Evolutionary conservation across 2,797 vertebrate species (phyloP).

Genomic region (Diplodus sargus): DNA sequence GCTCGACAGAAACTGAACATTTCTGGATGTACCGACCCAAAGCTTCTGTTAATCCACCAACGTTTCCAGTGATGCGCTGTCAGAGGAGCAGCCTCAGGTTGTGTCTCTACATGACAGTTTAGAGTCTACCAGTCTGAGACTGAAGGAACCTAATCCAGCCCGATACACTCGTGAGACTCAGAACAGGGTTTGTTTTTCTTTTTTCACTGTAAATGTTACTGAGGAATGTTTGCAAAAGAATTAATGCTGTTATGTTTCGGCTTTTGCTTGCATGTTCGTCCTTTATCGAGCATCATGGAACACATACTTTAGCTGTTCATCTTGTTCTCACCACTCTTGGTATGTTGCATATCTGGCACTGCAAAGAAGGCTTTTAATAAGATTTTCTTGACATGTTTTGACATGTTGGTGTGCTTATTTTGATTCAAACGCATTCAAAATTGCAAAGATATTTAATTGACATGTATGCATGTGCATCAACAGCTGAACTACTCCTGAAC

Average conservation of each 20-base stretch:
- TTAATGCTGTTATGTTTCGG: background rate
- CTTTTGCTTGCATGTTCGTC: background rate
- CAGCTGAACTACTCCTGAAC: too few species aligned
- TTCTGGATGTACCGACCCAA: slow-evolving; percentile 5
- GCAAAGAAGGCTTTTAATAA: background rate
- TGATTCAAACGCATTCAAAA: too few species aligned
- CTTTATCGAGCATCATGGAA: background rate
- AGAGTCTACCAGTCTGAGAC: slow-evolving; percentile 9
- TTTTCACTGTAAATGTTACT: background rate
- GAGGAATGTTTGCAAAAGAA: too few species aligned
- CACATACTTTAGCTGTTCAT: background rate
- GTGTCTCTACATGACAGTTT: slow-evolving; percentile 22
- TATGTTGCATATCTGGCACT: background rate
- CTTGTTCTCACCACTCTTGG: background rate
- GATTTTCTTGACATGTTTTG: background rate
- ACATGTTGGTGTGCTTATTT: too few species aligned
- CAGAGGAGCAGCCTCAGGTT: slow-evolving; percentile 28
- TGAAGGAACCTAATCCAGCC: slow-evolving; percentile 8
- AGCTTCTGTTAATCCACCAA: slow-evolving; percentile 17
- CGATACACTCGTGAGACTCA: background rate
- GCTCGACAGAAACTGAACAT: background rate
- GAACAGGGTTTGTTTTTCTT: background rate
- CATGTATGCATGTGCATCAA: background rate
- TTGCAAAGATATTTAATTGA: background rate
- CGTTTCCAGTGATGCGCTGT: slow-evolving; percentile 1